Percentiles rank a stretch among this genome's conserved stretches.
phyloP scores from a whole-genome alignment of 2,888 invertebrate genomes.

The Eulithis testata region DNA sequence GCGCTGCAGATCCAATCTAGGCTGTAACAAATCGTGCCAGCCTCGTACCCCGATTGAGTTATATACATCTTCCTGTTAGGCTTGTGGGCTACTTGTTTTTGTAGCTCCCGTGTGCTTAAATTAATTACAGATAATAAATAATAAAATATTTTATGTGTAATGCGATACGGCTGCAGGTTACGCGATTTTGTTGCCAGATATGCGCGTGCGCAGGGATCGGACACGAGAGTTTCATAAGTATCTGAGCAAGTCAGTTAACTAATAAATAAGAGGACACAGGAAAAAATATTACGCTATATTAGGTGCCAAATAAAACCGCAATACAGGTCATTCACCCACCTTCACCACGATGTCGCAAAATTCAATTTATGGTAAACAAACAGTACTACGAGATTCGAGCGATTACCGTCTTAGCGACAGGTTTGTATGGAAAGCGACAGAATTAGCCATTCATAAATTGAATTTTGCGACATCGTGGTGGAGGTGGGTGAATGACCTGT shows the following conservation, averaged over 20 bases:
- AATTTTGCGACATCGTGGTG: too few relatives aligned
- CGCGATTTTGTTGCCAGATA: slow-evolving; percentile 73
- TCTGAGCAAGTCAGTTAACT: background rate
- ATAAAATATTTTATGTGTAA: slow-evolving; percentile 83
- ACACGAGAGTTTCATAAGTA: slow-evolving; percentile 3
- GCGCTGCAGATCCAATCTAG: slow-evolving; percentile 74
- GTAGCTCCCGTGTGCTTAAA: slow-evolving; percentile 81
- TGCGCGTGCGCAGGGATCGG: slow-evolving; percentile 48
- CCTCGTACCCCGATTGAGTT: slow-evolving; percentile 81
- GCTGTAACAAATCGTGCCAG: slow-evolving; percentile 80
- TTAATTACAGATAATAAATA: slow-evolving; percentile 83
- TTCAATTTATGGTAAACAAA: too few relatives aligned
- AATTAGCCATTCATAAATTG: too few relatives aligned
- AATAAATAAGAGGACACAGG: background rate
- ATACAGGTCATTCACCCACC: too few relatives aligned
- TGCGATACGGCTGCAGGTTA: slow-evolving; percentile 73
- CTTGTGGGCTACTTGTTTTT: slow-evolving; percentile 78
- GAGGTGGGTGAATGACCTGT: too few relatives aligned
- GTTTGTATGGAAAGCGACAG: too few relatives aligned
- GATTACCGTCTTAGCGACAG: too few relatives aligned
- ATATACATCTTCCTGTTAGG: slow-evolving; percentile 81
- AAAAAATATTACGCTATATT: too few relatives aligned
- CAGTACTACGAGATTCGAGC: too few relatives aligned
- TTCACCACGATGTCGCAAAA: too few relatives aligned
- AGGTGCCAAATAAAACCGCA: too few relatives aligned